A percentile compares a stretch with the other conserved stretches of the same genome.
Evolutionary conservation across 2,113 vertebrate species (phyloP).

Genomic region (Gadus chalcogrammus): DNA sequence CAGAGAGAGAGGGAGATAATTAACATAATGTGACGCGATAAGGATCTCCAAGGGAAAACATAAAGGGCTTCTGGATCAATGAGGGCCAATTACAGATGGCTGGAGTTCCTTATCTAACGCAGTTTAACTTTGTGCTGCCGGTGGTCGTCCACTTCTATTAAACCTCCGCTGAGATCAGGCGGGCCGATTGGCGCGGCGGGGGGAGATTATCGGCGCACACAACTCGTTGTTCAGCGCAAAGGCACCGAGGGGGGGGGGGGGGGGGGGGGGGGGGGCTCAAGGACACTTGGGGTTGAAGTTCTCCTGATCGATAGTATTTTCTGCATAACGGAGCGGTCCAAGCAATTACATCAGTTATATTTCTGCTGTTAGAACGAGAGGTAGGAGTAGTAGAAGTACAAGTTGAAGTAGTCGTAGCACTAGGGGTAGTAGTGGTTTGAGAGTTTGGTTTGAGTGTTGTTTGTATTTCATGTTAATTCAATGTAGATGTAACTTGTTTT

Average conservation of each 20-base stretch:
- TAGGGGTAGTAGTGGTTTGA: too few relatives aligned
- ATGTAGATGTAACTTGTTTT: too few relatives aligned
- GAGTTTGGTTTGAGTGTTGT: too few relatives aligned
- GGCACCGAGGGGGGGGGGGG: slow-evolving; percentile 16
- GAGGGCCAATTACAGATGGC: slow-evolving; percentile 69
- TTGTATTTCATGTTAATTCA: too few relatives aligned
- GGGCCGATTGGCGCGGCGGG: slow-evolving; percentile 54
- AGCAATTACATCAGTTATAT: too few relatives aligned
- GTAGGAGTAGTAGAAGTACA: too few relatives aligned
- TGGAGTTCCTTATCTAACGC: slow-evolving; percentile 67
- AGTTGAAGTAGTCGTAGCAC: too few relatives aligned
- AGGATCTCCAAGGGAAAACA: slow-evolving; percentile 43
- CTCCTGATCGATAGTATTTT: too few relatives aligned
- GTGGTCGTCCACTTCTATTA: slow-evolving; percentile 67
- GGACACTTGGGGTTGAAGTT: slow-evolving; percentile 33
- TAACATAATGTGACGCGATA: slow-evolving; percentile 68
- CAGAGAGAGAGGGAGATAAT: slow-evolving; percentile 8
- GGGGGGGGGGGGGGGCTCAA: slow-evolving; percentile 42
- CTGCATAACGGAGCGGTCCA: too few relatives aligned
- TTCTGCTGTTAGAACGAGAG: too few relatives aligned
- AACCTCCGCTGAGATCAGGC: slow-evolving; percentile 65
- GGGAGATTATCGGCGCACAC: slow-evolving; percentile 56
- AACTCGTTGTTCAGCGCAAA: slow-evolving; percentile 62
- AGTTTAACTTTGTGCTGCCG: slow-evolving; percentile 66
- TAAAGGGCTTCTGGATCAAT: slow-evolving; percentile 66